Base-by-base conservation (phyloP, 2,888 invertebrate species). In the Euphydryas editha region DNA sequence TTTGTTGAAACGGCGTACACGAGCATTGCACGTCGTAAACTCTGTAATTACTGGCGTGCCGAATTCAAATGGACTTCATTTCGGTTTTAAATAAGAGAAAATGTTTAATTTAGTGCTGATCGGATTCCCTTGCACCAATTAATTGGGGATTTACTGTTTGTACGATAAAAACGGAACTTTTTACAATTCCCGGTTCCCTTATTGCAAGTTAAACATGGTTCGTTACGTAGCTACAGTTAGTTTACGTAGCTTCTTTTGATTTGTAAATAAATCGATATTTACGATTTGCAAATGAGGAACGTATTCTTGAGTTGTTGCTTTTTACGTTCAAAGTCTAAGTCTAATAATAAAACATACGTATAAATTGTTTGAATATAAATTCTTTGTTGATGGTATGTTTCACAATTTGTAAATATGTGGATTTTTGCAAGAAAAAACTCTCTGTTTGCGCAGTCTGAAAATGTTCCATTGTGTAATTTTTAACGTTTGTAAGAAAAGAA, bases 31-130 rank as follows among this genome's bases (percentile, higher is more conserved):
- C 92, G 87, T 90, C 89, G 90, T 92, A 89, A 91, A 90, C 88
- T 88, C 81, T 88, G 90, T 92, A 91, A 92, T 92, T 92, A 92
- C 89, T 85, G 83, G 76, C 86, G 84, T 78, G 72, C 76, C 82
- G 86, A 88, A 90, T 90, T 85, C 86, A 88, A 91, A 92, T 89
- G 86, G 87, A 91, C 87, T 90, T 88, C 89, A 90, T 91, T 91
- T 87, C 86, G 84, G 81, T 87, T 90, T 92, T 92, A 92, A 91
- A 90, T 92, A 91, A 91, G 90, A 83, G 90, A 88, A 90, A 90
- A 91, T 90, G 92, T 90, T 92, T 91, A 91, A 92, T 91, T 90
- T 90, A 87, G 81, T 86, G 82, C 81, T 84, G 81, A 86, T 85
- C 83, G 83, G 81, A 77, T 77, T 79, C 78, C 78, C 72, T 74